Conservation (phyloP, 2,888 invertebrate genomes). For the Gymnoscelis rufifasciata region DNA sequence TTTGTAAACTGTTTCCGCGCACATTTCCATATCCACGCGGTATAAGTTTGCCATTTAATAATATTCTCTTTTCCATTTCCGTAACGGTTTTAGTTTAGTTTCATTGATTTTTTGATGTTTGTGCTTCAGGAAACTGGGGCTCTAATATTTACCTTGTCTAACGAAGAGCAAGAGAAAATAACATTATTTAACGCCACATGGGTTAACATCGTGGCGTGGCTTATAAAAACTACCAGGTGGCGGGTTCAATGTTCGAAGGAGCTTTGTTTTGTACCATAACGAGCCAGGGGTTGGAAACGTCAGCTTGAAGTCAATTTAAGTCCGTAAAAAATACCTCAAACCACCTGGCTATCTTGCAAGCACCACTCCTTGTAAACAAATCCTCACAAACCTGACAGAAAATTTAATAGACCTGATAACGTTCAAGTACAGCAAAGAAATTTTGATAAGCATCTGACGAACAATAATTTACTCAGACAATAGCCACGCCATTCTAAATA, state of each 20-base stretch:
- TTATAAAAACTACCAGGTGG: constrained; percentile 62
- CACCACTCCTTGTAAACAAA: not conserved
- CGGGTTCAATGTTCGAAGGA: constrained; percentile 59
- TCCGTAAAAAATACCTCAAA: constrained; percentile 22
- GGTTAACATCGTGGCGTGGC: too few species aligned
- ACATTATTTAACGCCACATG: too few species aligned
- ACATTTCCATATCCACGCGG: too few species aligned
- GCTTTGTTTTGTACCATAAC: constrained; percentile 62
- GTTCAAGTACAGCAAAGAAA: not conserved
- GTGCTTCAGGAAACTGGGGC: too few species aligned
- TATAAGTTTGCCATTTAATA: too few species aligned
- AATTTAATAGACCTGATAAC: not conserved
- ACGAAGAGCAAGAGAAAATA: too few species aligned
- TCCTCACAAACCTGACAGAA: not conserved
- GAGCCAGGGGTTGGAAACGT: constrained; percentile 47
- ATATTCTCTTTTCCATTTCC: too few species aligned
- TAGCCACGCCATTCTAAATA: not conserved
- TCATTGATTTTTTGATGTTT: too few species aligned
- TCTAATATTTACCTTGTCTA: too few species aligned
- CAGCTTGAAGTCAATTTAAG: constrained; percentile 21
- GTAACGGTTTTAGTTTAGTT: too few species aligned
- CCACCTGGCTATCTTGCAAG: constrained; percentile 25
- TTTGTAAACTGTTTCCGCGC: too few species aligned
- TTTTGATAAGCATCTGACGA: not conserved
- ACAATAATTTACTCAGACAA: not conserved